Percentiles rank a stretch among this genome's conserved stretches.
Evolutionary conservation across 2,113 vertebrate genomes (phyloP).

Genomic region (Epinephelus lanceolatus): DNA sequence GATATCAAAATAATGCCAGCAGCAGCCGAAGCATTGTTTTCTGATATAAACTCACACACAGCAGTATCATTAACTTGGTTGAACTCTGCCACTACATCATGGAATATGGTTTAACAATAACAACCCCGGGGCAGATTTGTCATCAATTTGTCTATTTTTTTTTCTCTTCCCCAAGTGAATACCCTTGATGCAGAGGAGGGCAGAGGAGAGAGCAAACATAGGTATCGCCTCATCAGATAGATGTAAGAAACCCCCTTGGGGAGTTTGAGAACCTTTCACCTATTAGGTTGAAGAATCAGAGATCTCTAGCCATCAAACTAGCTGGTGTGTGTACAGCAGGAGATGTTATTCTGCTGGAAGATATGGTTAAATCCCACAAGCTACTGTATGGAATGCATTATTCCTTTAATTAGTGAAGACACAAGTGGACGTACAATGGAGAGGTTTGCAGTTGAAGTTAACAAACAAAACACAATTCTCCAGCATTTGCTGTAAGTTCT

Average conservation of each 20-base stretch:
- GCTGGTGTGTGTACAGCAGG: conserved; percentile 26
- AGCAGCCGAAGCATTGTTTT: conserved; percentile 56
- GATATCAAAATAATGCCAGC: conserved; percentile 66
- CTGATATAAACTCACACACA: conserved; percentile 29
- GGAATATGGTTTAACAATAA: conserved; percentile 69
- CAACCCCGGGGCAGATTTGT: conserved; percentile 70
- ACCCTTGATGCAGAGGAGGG: conserved; percentile 47
- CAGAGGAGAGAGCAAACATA: conserved; percentile 42
- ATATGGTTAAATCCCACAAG: conserved; percentile 28
- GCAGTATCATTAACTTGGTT: conserved; percentile 67
- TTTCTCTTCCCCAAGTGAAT: conserved; percentile 37
- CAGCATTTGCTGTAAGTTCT: not conserved
- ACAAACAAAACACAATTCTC: not conserved
- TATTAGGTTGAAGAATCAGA: conserved; percentile 54
- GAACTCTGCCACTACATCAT: conserved; percentile 72
- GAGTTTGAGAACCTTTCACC: conserved; percentile 49
- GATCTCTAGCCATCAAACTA: conserved; percentile 65
- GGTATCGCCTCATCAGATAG: conserved; percentile 58
- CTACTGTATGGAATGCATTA: conserved; percentile 10
- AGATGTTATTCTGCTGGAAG: conserved; percentile 8
- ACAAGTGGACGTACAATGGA: not conserved
- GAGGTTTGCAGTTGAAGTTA: conserved; percentile 3
- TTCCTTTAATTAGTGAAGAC: conserved; percentile 30
- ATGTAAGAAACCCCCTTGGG: conserved; percentile 55
- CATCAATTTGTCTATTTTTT: conserved; percentile 63